Base-by-base conservation (phyloP, 2,888 invertebrate genomes). In the Mystacides longicornis region DNA sequence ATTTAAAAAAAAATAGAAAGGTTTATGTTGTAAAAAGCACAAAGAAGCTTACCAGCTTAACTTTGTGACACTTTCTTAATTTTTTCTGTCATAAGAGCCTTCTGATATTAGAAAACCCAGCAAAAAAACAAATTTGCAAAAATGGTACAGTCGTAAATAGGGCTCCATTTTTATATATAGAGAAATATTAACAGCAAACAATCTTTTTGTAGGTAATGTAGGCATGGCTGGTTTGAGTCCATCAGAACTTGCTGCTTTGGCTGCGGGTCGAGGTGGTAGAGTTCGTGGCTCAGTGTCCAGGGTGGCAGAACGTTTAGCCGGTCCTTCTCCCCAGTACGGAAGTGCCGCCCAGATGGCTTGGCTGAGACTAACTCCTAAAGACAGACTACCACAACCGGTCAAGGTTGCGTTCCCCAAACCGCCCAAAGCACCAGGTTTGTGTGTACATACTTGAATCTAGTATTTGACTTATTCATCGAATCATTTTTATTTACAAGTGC, bases 401-500 rank as follows among this genome's bases (percentile, higher is more conserved):
- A 83, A 86, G 68, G 83, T 89, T 63, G 89, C 88, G 66, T 94
- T 91, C 75, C 93, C 93, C 53, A 89, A 90, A 72, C 93, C 93
- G 62, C 93, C 93, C 49, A 92, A 91, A 73, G 93, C 88, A 57
- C 87, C 89, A 59, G 89, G 86, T 86, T n/a, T n/a, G n/a, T n/a
- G n/a, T 31, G n/a, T n/a, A n/a, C n/a, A n/a, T n/a, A n/a, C n/a
- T n/a, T n/a, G 31, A 31, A 31, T 43, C 45, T 43, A 18, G 7
- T 14, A 43, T 43, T 43, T 31, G 31, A 14, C n/a, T n/a, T n/a
- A n/a, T 7, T 14, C 31, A 31, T 31, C 7, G 31, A 31, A 14
- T 31, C 31, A 43, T 14, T 43, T 14, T 43, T 16, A 11, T 5
- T 14, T 5, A 43, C 16, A 47, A 47, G 27, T 18, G 16, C 4